Base-by-base conservation (phyloP, 2,113 vertebrate species). In the Nycticorax nycticorax region DNA sequence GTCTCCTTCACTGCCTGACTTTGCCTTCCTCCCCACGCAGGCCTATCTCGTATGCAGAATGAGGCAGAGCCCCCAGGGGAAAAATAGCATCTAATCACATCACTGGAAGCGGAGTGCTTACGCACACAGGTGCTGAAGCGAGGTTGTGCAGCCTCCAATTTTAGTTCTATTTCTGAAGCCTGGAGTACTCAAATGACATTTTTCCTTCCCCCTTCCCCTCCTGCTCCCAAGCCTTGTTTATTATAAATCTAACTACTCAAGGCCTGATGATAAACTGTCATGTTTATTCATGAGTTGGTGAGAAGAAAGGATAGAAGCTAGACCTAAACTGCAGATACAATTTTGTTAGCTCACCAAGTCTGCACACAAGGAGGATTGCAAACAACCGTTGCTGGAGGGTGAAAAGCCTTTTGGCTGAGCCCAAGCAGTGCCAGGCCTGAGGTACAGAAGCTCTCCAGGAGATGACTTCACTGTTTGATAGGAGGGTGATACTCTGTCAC, bases 41-140 rank as follows among this genome's bases (percentile, higher is more conserved):
- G 76, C 86, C 80, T 33, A 37, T 63, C 89, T 89, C 56, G 22
- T 71, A 57, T 47, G 64, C 84, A 76, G 84, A 82, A 91, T 28
- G 71, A 94, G 69, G 81, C 96, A 95, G 84, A 93, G 89, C 62
- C 89, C 94, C 69, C 19, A 13, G 48, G 81, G 73, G 92, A 87
- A 95, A 96, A 95, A 88, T 69, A 96, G 93, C 94, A 66, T 95
- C 92, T 94, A 89, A 96, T 93, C 87, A 75, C 84, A 85, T 78
- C n/a, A 3, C 89, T 87, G 87, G 63, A 48, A 91, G 66, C 74
- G 45, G 69, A 72, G 73, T 0, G 1, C 74, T 95, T 89, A 52
- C 3, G 60, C 89, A 85, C 0, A 3, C 91, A 94, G 96, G 93
- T 95, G 94, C 89, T 75, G 77, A 21, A 79, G 87, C 1, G 13